Evolutionary conservation across 2,888 invertebrate species (phyloP), one percentile per base, ranked within the genome.

Genomic region (Sphaerophoria rueppellii): DNA sequence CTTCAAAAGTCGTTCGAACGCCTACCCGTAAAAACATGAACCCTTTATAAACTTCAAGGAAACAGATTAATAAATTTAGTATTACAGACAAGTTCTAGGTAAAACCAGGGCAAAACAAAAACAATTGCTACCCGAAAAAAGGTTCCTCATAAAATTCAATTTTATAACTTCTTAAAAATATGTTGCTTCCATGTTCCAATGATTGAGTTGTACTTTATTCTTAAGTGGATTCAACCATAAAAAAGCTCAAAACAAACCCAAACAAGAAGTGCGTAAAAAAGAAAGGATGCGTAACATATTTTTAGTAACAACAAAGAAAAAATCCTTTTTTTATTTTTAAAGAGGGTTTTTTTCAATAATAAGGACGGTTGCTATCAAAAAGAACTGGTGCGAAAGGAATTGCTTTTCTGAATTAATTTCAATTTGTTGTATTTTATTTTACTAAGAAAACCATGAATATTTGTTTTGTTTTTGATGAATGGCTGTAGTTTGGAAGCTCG

Each of bases 91-190:
- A 43, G 6, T 43, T 43, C 14, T 24, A 24, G 7, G 24, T 24
- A 24, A 24, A 24, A 24, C 24, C 52, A 52, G 24, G 7, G 14
- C 4, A 14, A 11, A 11, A n/a, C 34, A 43, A 60, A 60, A 16
- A 43, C 9, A 16, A 37, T 2, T 9, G 12, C 43, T 12, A 24
- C 12, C 4, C 35, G 0, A 57, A 57, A 57, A n/a, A 61, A 40
- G 60, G 43, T 60, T 6, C 0, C 12, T 5, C 12, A 60, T 43
- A 14, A 57, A 57, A 37, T 37, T 16, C 9, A 58, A 46, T 46
- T 60, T 61, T n/a, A 46, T n/a, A 61, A 46, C 43, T 32, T 43
- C 16, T 12, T 1, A 32, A 61, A 61, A 61, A 43, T 61, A 32
- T 61, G 60, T 32, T 61, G 43, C 43, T 11, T 12, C n/a, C 12